Percentiles rank a stretch among this genome's conserved stretches.
Evolutionary conservation across 2,113 vertebrate species (phyloP).

Genomic region (Pelobates fuscus): DNA sequence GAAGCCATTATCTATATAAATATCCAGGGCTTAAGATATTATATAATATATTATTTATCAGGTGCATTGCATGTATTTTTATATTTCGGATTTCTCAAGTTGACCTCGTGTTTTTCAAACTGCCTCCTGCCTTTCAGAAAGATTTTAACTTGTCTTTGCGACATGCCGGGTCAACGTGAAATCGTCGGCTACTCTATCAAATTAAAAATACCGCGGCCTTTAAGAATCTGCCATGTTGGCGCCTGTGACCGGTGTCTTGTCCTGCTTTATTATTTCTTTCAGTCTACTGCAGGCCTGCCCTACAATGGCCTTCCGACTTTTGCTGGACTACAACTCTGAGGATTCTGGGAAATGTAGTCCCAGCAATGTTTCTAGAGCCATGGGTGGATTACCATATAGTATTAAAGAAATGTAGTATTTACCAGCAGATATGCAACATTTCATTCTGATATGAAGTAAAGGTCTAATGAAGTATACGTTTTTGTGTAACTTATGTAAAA

Average conservation of each 20-base stretch:
- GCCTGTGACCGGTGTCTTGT: conserved; percentile 46
- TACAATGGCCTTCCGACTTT: no score
- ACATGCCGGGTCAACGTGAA: conserved; percentile 55
- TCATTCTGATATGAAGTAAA: conserved; percentile 89
- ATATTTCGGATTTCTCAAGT: conserved; percentile 58
- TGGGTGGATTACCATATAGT: conserved; percentile 76
- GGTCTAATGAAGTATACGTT: conserved; percentile 92
- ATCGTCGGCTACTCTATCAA: conserved; percentile 54
- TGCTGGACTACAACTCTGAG: no score
- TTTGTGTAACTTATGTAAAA: conserved; percentile 99
- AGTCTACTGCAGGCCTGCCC: no score
- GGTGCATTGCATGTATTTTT: conserved; percentile 69
- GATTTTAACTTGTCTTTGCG: conserved; percentile 34
- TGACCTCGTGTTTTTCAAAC: conserved; percentile 55
- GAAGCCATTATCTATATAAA: conserved; percentile 70
- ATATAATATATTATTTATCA: conserved; percentile 74
- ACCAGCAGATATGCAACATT: conserved; percentile 90
- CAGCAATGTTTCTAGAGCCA: conserved; percentile 16
- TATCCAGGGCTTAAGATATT: conserved; percentile 63
- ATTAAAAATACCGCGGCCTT: conserved; percentile 56
- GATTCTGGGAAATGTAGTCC: no score
- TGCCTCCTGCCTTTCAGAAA: conserved; percentile 51
- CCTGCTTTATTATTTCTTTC: conserved; percentile 57
- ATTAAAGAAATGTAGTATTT: conserved; percentile 89
- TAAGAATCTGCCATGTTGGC: conserved; percentile 59